Evolutionary conservation across 2,888 invertebrate species (phyloP).

Genomic region (Tanytarsus gracilentus): DNA sequence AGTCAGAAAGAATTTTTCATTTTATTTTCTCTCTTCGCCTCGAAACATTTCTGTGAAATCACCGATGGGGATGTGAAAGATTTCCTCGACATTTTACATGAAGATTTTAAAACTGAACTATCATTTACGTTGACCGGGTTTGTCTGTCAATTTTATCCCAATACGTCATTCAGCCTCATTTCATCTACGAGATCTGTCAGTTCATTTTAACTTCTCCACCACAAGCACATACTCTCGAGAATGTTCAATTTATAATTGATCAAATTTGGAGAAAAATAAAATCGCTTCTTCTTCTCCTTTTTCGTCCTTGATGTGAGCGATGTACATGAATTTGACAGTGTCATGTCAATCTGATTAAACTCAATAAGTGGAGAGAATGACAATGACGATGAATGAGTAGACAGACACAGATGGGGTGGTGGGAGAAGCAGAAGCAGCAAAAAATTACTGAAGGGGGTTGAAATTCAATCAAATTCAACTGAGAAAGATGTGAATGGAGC

Average conservation of each 20-base stretch:
- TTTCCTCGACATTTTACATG: no score
- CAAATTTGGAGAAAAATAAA: slow-evolving; percentile 3
- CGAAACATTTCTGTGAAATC: no score
- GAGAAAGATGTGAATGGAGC: neutral
- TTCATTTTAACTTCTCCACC: neutral
- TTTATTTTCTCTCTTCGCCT: no score
- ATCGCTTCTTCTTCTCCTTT: no score
- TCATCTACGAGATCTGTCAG: neutral
- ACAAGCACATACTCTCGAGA: neutral
- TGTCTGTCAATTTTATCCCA: no score
- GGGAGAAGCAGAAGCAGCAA: neutral
- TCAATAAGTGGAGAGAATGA: slow-evolving; percentile 4
- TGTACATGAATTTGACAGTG: slow-evolving; percentile 26
- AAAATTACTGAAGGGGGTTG: neutral
- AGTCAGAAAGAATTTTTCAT: no score
- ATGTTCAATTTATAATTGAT: slow-evolving; percentile 12
- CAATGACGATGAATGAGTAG: neutral
- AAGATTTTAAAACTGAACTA: no score
- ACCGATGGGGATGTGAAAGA: no score
- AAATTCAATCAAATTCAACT: neutral
- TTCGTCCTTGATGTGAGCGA: no score
- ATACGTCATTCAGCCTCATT: no score
- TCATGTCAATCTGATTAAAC: slow-evolving; percentile 28
- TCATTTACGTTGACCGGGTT: no score
- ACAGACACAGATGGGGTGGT: neutral